Evolutionary conservation across 2,113 vertebrate genomes (phyloP), one percentile per base, ranked within the genome.

Genomic region (Oenanthe melanoleuca): DNA sequence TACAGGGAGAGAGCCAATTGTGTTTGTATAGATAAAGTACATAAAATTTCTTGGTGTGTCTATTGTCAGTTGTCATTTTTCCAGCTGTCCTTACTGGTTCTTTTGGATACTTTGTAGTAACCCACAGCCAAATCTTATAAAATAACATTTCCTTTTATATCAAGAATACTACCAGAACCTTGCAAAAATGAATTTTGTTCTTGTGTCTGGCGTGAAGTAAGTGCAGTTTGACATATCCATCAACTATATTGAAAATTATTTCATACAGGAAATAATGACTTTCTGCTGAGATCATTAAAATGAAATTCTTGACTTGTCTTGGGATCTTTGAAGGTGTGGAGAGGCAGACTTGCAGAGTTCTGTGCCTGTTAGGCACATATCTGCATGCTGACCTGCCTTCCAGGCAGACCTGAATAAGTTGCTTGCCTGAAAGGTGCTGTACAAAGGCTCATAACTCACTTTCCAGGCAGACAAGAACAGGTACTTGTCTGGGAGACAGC

Each of bases 211-310:
- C 74, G 44, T 79, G 89, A 88, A 49, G 74, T 82, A 66, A 40
- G 11, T 45, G 78, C 53, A 66, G 64, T 79, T 84, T 95, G 96
- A 91, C 87, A 91, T n/a, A 91, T 59, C 67, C 87, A 82, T 92
- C 79, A 85, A 90, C 75, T 73, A 14, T 11, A 66, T 20, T 53
- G 80, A 66, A 79, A 91, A 82, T 78, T 20, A 84, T 94, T 89
- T 95, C 73, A 93, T 92, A 80, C 65, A 97, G 92, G 29, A 89
- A 96, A 94, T 94, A 92, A 80, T 91, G 89, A 80, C 80, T 95
- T 94, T 96, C 95, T 89, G 66, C 75, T 86, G 93, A 95, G 96
- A 89, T 93, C 70, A 77, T 95, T 95, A 92, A 85, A 85, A 70
- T 92, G 88, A 87, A 96, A 96, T 91, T 80, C 79, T 80, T 95